Conservation (phyloP, 2,797 vertebrate species). For the Xenentodon cancila region DNA sequence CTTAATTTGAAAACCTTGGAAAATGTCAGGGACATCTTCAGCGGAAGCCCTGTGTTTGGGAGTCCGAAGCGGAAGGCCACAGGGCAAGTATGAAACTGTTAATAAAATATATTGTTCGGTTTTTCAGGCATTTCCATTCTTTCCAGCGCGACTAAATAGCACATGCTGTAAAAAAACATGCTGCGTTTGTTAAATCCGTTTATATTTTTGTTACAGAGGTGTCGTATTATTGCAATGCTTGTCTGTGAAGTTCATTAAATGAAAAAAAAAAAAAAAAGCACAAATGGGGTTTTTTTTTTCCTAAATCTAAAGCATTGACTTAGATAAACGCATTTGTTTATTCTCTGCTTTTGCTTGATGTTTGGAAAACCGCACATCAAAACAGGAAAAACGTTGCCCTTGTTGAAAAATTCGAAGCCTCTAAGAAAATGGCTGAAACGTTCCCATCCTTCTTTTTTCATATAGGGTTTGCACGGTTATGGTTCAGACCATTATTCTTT, state of each 20-base stretch:
- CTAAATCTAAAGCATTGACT: constrained; percentile 14
- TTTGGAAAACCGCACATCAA: neutral
- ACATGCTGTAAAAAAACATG: constrained; percentile 21
- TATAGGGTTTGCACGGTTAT: constrained; percentile 12
- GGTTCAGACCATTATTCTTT: constrained; percentile 22
- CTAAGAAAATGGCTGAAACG: neutral
- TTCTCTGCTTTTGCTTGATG: constrained; percentile 1
- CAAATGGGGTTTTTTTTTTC: constrained; percentile 27
- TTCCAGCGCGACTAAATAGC: constrained; percentile 32
- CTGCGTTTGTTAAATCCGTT: constrained; percentile 36
- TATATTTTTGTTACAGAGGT: constrained; percentile 47
- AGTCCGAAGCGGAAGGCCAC: constrained; percentile 67
- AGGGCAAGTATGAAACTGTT: constrained; percentile 43
- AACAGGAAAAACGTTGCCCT: constrained; percentile 8
- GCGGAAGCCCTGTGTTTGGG: constrained; percentile 62
- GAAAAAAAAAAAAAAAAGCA: constrained; percentile 44
- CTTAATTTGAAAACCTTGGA: constrained; percentile 73
- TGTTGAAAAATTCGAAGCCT: constrained; percentile 4
- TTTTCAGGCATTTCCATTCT: constrained; percentile 8
- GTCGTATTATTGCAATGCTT: constrained; percentile 49
- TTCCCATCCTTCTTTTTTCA: neutral
- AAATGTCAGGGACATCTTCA: constrained; percentile 75
- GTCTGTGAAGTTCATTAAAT: constrained; percentile 49
- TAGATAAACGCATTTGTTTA: constrained; percentile 12
- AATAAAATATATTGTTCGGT: constrained; percentile 17